These are phyloP conservation scores for Epinephelus coioides DNA, from an alignment of 2,797 vertebrate species.

Conservation along the genomic window DNA sequence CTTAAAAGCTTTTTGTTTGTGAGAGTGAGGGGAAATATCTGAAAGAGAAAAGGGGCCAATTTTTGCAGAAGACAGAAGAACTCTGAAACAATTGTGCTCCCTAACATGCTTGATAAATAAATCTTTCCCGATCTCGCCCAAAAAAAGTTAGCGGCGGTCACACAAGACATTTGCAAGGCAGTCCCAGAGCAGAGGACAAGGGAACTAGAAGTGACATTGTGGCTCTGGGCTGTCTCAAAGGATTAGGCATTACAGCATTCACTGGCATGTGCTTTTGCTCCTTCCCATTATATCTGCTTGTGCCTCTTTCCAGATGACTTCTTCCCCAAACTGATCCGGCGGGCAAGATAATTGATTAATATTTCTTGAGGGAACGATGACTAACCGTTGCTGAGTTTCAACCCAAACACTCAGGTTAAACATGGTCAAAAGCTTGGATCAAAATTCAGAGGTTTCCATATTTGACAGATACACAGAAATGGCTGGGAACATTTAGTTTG, in stretches of 20 bases:
- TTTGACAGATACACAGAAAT: slow-evolving; percentile 62
- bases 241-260: slow-evolving; percentile 89
- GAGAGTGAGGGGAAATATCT: slow-evolving; percentile 59
- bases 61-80: slow-evolving; percentile 62
- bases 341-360: slow-evolving; percentile 90
- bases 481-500: slow-evolving; percentile 48
- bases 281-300: slow-evolving; percentile 86
- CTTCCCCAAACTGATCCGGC: slow-evolving; percentile 86
- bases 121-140: slow-evolving; percentile 65
- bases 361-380: slow-evolving; percentile 90
- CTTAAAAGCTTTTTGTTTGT: slow-evolving; percentile 63
- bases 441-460: slow-evolving; percentile 64
- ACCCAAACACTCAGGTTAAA: slow-evolving; percentile 81
- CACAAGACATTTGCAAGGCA: slow-evolving; percentile 81
- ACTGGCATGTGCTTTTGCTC: slow-evolving; percentile 86
- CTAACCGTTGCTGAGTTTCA: slow-evolving; percentile 85
- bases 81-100: slow-evolving; percentile 69
- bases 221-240: slow-evolving; percentile 87
- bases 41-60: slow-evolving; percentile 63
- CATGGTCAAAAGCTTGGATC: slow-evolving; percentile 68
- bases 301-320: slow-evolving; percentile 91
- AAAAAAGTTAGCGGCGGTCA: slow-evolving; percentile 82
- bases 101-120: slow-evolving; percentile 75
- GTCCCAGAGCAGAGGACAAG: slow-evolving; percentile 80
- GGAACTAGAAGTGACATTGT: slow-evolving; percentile 89